A percentile compares a stretch with the other conserved stretches of the same genome.
Conservation (phyloP, 2,113 vertebrate genomes). For the Cheirogaleus medius region DNA sequence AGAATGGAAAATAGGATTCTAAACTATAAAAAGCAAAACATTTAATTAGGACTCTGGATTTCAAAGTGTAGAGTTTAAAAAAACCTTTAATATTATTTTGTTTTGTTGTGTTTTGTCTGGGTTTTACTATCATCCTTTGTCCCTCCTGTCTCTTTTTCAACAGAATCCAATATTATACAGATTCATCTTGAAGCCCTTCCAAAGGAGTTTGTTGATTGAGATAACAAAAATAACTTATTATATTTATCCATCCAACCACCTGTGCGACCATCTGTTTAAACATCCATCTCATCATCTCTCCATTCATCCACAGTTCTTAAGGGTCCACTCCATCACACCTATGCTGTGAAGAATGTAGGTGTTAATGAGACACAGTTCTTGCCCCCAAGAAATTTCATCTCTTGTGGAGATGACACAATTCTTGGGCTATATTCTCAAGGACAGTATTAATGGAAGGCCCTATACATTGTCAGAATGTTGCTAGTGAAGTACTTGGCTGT, state of each 20-base stretch:
- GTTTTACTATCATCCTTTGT: background rate
- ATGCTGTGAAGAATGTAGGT: background rate
- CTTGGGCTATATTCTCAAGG: background rate
- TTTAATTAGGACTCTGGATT: background rate
- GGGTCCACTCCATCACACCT: background rate
- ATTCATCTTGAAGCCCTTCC: background rate
- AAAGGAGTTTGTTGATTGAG: background rate
- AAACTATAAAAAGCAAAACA: background rate
- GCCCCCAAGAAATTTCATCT: background rate
- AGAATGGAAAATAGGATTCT: background rate
- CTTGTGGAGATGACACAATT: background rate
- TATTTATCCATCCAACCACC: background rate
- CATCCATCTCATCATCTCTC: background rate
- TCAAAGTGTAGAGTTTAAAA: background rate
- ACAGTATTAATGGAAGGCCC: background rate
- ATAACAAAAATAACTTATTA: constrained; percentile 22
- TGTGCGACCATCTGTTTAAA: background rate
- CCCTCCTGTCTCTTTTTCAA: background rate
- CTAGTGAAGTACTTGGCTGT: background rate
- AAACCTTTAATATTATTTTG: background rate
- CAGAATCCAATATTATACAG: background rate
- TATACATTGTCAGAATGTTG: background rate
- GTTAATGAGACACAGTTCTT: constrained; percentile 45
- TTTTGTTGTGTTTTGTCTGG: constrained; percentile 4
- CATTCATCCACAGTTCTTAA: background rate